A percentile compares a stretch with the other conserved stretches of the same genome.
Conservation (phyloP, 2,797 vertebrate genomes). For the Cuculus canorus region DNA sequence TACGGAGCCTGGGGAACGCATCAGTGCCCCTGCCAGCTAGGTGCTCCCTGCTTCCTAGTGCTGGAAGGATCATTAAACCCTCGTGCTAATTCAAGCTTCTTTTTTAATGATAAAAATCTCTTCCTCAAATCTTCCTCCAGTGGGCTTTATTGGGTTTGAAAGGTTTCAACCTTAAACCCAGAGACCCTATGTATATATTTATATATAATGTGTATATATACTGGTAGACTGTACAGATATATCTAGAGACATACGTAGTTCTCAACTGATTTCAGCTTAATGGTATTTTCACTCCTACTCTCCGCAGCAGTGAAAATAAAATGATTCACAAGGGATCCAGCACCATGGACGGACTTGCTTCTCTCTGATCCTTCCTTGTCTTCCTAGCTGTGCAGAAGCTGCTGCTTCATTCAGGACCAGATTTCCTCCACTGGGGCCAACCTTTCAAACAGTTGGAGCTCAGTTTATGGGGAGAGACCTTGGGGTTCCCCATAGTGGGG, state of each 20-base stretch:
- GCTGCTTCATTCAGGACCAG: background rate
- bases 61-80: background rate
- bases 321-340: conserved; percentile 15
- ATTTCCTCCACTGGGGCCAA: fast-evolving
- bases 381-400: fast-evolving
- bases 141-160: conserved; percentile 1
- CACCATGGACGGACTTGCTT: background rate
- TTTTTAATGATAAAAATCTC: background rate
- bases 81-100: background rate
- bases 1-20: background rate
- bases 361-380: background rate
- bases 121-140: background rate
- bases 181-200: conserved; percentile 50
- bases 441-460: fast-evolving
- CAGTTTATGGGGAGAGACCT: background rate
- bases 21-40: background rate
- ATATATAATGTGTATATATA: conserved; percentile 65
- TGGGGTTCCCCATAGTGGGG: fast-evolving
- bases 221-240: conserved; percentile 56
- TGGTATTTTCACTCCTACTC: conserved; percentile 48
- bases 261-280: background rate
- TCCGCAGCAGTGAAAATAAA: conserved; percentile 53
- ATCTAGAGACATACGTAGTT: conserved; percentile 22
- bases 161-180: conserved; percentile 29
- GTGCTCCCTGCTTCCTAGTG: background rate